Base-by-base conservation (phyloP, 2,888 invertebrate species). In the Calameuta pallipes region DNA sequence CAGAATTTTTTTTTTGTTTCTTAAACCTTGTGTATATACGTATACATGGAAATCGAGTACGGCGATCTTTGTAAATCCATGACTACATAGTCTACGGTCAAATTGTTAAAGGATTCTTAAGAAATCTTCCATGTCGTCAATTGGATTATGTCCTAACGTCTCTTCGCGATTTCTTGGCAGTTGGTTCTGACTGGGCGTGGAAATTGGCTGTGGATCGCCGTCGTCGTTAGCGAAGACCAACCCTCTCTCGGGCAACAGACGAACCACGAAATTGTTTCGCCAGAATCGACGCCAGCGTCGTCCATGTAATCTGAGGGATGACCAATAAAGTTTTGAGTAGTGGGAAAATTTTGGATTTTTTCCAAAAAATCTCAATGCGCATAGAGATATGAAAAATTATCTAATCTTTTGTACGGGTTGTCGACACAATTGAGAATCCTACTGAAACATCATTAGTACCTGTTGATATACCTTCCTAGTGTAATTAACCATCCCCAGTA, bases 401-500 rank as follows among this genome's bases (percentile, higher is more conserved):
- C 9, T 23, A 6, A 23, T 56, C 9, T 56, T 56, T 23, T 56
- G 0, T 56, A 23, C 0, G 23, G 36, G 12, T 36, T 56, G 23
- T 23, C 56, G 56, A 23, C 2, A 56, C 9, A 9, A 56, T 23
- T 56, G 56, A 6, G 9, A 56, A 23, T 56, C 56, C 56, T 56
- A 56, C 23, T 34, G 71, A 33, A 71, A 33, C 31, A 31, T 71
- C 71, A 71, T 34, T 12, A 80, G 74, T 83, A 84, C 82, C 83
- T 83, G 83, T 79, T 84, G 81, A 84, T 82, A 79, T 85, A 91
- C 91, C 91, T 91, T 82, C 89, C 89, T 76, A 91, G 84, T 34
- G 91, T 90, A 73, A 91, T 85, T 30, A 91, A 83, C 91, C 91
- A 91, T 75, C 91, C 89, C 91, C 91, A 91, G 78, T 91, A 91